Evolutionary conservation across 2,888 invertebrate genomes (phyloP).

Genomic region (Drosophila neoperkinsi): DNA sequence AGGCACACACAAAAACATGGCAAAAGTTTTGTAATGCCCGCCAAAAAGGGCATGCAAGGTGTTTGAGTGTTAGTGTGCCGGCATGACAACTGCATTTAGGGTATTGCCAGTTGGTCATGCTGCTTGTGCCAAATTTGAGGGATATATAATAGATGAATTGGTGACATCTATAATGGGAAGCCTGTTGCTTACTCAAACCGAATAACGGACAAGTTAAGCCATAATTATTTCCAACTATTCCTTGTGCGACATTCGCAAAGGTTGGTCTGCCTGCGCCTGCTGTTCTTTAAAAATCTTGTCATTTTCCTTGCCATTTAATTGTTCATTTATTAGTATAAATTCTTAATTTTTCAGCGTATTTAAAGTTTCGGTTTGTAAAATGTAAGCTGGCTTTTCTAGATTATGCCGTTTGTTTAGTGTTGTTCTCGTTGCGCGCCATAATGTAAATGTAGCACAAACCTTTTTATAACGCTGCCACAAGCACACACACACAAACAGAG

Average conservation of each 20-base stretch:
- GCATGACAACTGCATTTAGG: conserved; percentile 62
- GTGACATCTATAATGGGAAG: not conserved
- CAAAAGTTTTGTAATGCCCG: conserved; percentile 80
- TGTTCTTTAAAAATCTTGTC: not conserved
- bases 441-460: conserved; percentile 81
- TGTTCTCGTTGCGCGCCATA: conserved; percentile 73
- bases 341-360: conserved; percentile 4
- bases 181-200: not conserved
- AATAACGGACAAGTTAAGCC: not conserved
- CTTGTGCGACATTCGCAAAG: not conserved
- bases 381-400: conserved; percentile 55
- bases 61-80: conserved; percentile 72
- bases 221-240: not conserved
- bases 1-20: conserved; percentile 68
- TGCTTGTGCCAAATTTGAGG: conserved; percentile 30
- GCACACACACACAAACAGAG: conserved; percentile 24
- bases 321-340: not conserved
- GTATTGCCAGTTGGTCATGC: conserved; percentile 35
- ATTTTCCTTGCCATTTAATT: not conserved
- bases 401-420: conserved; percentile 77
- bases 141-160: not conserved
- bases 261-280: not conserved
- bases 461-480: conserved; percentile 73
- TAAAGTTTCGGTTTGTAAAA: conserved; percentile 10
- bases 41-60: conserved; percentile 76